Evolutionary conservation across 2,113 vertebrate species (phyloP).

Genomic region (Panthera leo): DNA sequence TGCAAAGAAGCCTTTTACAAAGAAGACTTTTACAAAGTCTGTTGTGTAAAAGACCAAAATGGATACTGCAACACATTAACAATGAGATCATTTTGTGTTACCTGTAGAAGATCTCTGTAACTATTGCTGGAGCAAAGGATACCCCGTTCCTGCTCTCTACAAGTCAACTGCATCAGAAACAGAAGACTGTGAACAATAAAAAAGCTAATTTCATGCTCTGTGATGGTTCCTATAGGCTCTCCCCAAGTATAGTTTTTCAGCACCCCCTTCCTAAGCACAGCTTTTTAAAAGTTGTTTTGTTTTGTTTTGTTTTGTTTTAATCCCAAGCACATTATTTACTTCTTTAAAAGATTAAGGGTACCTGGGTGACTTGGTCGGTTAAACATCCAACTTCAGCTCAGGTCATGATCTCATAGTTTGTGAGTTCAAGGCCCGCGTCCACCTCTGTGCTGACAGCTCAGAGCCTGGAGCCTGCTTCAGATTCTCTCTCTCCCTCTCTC

Average conservation of each 20-base stretch:
- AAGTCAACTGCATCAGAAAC: conserved; percentile 19
- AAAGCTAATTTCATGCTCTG: neutral
- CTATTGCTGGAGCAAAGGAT: neutral
- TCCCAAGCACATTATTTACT: neutral
- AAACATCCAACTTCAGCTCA: too few species aligned
- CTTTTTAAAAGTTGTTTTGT: neutral
- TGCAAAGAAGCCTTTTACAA: neutral
- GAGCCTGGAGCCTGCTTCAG: too few species aligned
- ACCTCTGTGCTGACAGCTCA: too few species aligned
- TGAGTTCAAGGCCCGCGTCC: too few species aligned
- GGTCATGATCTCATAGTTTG: too few species aligned
- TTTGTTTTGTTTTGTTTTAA: neutral
- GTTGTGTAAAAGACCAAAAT: conserved; percentile 30
- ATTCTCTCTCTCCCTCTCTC: too few species aligned
- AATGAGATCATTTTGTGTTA: conserved; percentile 14
- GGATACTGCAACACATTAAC: neutral
- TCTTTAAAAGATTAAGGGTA: neutral
- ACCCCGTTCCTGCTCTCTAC: neutral
- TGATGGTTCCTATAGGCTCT: neutral
- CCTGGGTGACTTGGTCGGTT: too few species aligned
- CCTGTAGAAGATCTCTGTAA: conserved; percentile 1
- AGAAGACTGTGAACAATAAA: neutral
- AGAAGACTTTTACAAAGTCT: neutral
- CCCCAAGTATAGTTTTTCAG: neutral
- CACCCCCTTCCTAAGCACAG: neutral